Evolutionary conservation across 2,113 vertebrate genomes (phyloP).

Genomic region (Otis tarda): DNA sequence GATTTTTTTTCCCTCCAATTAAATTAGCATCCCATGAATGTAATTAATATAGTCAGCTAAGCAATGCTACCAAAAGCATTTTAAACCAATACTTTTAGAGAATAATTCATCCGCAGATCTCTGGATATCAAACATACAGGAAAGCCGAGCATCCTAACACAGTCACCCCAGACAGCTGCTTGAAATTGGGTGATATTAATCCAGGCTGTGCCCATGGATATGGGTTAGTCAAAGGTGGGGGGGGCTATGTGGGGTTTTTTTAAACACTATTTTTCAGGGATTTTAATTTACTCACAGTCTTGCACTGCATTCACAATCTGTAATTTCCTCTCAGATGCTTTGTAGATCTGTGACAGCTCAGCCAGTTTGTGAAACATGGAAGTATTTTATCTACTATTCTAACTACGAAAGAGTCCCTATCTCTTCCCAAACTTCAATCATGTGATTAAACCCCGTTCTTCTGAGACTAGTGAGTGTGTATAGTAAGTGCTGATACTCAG

Average conservation of each 20-base stretch:
- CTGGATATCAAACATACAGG: not conserved
- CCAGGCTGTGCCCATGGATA: not conserved
- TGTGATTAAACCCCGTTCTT: not conserved
- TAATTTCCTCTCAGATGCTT: not conserved
- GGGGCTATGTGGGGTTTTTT: not conserved
- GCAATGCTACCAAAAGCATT: conserved; percentile 32
- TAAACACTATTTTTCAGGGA: not conserved
- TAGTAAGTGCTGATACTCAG: not conserved
- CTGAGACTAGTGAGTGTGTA: not conserved
- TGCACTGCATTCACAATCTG: not conserved
- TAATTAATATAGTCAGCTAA: conserved; percentile 51
- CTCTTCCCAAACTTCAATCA: not conserved
- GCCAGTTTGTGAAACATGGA: not conserved
- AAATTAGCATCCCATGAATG: conserved; percentile 58
- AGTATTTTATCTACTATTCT: not conserved
- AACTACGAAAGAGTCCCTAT: accelerated
- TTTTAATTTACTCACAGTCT: not conserved
- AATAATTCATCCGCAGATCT: not conserved
- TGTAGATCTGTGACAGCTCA: not conserved
- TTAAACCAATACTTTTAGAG: conserved; percentile 2
- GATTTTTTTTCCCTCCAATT: not conserved
- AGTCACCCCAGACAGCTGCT: not conserved
- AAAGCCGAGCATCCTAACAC: accelerated
- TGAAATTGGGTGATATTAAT: not conserved
- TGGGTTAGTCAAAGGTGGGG: not conserved